These are phyloP conservation scores for Nephotettix cincticeps DNA, from an alignment of 1,140 invertebrate species.

Conservation along the genomic window DNA sequence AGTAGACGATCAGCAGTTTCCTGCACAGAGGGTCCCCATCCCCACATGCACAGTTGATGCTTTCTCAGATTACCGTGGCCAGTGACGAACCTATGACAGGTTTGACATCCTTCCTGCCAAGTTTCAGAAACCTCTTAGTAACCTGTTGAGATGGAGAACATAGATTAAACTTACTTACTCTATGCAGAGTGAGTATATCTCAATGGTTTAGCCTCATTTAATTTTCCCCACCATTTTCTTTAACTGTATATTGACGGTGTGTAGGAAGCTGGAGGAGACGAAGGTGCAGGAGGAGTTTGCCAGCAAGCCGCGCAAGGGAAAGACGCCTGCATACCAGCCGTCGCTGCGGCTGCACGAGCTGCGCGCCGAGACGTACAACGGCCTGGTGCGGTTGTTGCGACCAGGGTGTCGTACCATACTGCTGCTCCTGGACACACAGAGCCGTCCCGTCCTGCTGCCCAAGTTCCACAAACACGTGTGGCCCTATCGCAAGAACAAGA, in stretches of 20 bases:
- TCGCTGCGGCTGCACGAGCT: constrained; percentile 88
- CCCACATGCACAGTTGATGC: too few species aligned
- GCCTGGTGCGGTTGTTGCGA: constrained; percentile 87
- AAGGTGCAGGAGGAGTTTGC: constrained; percentile 59
- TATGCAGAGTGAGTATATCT: too few species aligned
- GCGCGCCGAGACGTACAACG: constrained; percentile 92
- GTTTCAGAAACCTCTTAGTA: too few species aligned
- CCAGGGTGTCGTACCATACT: constrained; percentile 94
- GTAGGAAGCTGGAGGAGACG: constrained; percentile 73
- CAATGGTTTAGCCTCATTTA: too few species aligned
- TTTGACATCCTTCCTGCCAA: too few species aligned
- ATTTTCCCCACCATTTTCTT: too few species aligned
- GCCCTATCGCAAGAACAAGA: constrained; percentile 94
- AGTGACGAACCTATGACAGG: too few species aligned
- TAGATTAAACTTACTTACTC: too few species aligned
- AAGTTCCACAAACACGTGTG: constrained; percentile 92
- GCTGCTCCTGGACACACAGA: constrained; percentile 85
- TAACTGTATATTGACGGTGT: constrained; percentile 22
- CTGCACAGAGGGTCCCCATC: too few species aligned
- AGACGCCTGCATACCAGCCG: constrained; percentile 49
- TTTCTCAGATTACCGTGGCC: too few species aligned
- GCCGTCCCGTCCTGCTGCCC: constrained; percentile 79
- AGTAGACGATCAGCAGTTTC: too few species aligned
- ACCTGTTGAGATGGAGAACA: too few species aligned
- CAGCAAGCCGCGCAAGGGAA: constrained; percentile 47